Conservation (phyloP, 2,797 vertebrate genomes). For the Chrysolophus pictus region DNA sequence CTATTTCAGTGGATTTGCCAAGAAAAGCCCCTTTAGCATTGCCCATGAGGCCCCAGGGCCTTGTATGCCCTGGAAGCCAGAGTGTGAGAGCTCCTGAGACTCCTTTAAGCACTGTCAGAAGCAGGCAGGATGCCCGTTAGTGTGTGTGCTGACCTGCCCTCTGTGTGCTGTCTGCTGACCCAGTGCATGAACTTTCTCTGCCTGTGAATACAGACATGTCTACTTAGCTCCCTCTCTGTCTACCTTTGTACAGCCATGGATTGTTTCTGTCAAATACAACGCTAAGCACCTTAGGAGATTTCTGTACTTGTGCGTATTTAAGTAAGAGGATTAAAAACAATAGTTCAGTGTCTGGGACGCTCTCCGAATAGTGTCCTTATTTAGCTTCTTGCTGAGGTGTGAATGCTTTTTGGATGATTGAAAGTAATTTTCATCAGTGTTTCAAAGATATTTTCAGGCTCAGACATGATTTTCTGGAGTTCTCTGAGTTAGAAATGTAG, state of each 20-base stretch:
- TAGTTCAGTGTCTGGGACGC: constrained; percentile 42
- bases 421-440: constrained; percentile 10
- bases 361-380: constrained; percentile 42
- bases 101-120: neutral
- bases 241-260: neutral
- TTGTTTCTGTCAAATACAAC: neutral
- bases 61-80: rapidly evolving
- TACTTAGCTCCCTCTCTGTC: neutral
- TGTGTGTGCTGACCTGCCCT: neutral
- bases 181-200: neutral
- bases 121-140: neutral
- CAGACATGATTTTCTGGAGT: constrained; percentile 4
- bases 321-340: constrained; percentile 64
- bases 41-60: rapidly evolving
- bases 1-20: neutral
- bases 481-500: neutral
- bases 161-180: neutral
- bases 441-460: constrained; percentile 31
- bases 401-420: constrained; percentile 41
- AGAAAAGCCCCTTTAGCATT: neutral
- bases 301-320: constrained; percentile 38
- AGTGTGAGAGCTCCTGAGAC: neutral
- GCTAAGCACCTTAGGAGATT: constrained; percentile 68
- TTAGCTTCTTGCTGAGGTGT: constrained; percentile 54
- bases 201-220: rapidly evolving